Percentiles rank a stretch among this genome's conserved stretches.
Evolutionary conservation across 2,888 invertebrate species (phyloP).

Genomic region (Chymomyza caudatula): DNA sequence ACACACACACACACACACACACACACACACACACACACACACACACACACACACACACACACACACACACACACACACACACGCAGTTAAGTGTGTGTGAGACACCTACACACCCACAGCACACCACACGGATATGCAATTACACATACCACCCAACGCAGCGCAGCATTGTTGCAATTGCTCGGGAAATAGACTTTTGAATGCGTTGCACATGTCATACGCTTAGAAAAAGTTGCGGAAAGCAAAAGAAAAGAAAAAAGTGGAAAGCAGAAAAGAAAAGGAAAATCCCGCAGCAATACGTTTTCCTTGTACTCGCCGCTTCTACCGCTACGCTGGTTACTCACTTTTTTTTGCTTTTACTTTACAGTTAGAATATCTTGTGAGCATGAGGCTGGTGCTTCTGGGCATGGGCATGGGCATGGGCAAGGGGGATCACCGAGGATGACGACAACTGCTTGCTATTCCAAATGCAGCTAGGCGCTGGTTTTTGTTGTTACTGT

Average conservation of each 20-base stretch:
- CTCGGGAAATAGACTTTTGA: slow-evolving; percentile 69
- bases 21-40: slow-evolving; percentile 10
- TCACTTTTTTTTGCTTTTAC: slow-evolving; percentile 40
- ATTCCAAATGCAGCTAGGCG: slow-evolving; percentile 47
- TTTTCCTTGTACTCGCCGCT: slow-evolving; percentile 11
- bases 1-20: slow-evolving; percentile 29
- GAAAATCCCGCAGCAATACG: slow-evolving; percentile 52
- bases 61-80: slow-evolving; percentile 10
- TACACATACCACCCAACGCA: slow-evolving; percentile 30
- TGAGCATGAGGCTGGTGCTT: not conserved
- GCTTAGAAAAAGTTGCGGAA: slow-evolving; percentile 50
- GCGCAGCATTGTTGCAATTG: slow-evolving; percentile 66
- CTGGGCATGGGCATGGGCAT: not conserved
- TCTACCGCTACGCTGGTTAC: not conserved
- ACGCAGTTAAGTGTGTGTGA: not conserved
- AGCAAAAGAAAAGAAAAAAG: slow-evolving; percentile 12
- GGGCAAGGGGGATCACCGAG: not conserved
- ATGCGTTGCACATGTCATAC: slow-evolving; percentile 66
- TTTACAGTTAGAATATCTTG: slow-evolving; percentile 41
- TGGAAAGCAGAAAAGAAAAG: slow-evolving; percentile 3
- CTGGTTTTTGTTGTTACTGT: slow-evolving; percentile 36
- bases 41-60: slow-evolving; percentile 6
- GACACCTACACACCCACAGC: slow-evolving; percentile 6
- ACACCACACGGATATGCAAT: slow-evolving; percentile 24
- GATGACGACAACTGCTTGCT: slow-evolving; percentile 50